These are phyloP conservation scores for Lepilemur septentrionalis DNA, from an alignment of 2,797 vertebrate species.

Conservation along the genomic window DNA sequence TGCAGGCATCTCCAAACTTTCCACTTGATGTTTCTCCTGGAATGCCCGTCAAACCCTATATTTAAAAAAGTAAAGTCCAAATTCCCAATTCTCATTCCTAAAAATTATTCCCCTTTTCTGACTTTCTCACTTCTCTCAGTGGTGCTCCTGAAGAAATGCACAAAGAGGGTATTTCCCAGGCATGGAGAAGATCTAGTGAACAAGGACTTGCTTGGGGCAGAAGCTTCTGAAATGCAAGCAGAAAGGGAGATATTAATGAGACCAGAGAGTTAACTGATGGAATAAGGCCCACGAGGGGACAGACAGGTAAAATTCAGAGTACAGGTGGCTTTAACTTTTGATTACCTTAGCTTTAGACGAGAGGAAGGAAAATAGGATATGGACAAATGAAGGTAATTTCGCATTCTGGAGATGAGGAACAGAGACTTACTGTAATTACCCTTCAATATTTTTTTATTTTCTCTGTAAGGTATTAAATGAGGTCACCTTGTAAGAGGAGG, in stretches of 20 bases:
- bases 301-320: not conserved
- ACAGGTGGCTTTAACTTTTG: not conserved
- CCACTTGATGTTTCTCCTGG: not conserved
- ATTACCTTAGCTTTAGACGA: conserved; percentile 10
- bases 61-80: conserved; percentile 22
- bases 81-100: not conserved
- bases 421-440: not conserved
- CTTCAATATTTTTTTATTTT: not conserved
- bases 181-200: not conserved
- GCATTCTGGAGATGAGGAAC: not conserved
- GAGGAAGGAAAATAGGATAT: not conserved
- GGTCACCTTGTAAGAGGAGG: not conserved
- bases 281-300: not conserved
- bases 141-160: not conserved
- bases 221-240: not conserved
- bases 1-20: not conserved
- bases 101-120: not conserved
- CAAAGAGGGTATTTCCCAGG: not conserved
- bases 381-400: conserved; percentile 1
- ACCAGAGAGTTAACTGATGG: not conserved
- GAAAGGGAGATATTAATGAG: not conserved
- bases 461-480: conserved; percentile 7
- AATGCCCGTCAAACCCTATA: not conserved
- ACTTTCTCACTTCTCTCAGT: not conserved
- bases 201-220: not conserved